Evolutionary conservation across 2,888 invertebrate species (phyloP), one percentile per base, ranked within the genome.

Genomic region (Clepsis dumicolana): DNA sequence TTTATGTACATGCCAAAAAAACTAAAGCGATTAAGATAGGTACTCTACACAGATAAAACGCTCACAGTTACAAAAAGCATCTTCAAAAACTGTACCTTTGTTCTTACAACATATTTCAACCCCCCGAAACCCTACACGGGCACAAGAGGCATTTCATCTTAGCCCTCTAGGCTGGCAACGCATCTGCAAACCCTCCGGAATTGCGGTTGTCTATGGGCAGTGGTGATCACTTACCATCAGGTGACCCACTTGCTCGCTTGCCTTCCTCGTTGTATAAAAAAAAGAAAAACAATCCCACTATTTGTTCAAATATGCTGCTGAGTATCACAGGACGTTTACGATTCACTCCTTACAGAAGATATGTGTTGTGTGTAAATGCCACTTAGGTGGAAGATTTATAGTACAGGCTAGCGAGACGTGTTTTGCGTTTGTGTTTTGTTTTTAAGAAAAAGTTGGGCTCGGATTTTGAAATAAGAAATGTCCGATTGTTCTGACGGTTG

Each of bases 311-410:
- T 73, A 65, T 57, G 74, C 67, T 75, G 72, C 68, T 74, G 74
- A 75, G 75, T 81, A 75, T 76, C 79, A 82, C 79, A 80, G 80
- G 90, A 91, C 89, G 77, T 92, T 92, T 91, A 92, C 91, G 92
- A 91, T 89, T 89, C 83, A 82, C 83, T 83, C 85, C 86, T 84
- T 82, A 80, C 86, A 78, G 80, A 78, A 80, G 79, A 86, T 88
- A 88, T 89, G 87, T 87, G 86, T 87, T 86, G 87, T 83, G 79
- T 87, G 88, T 91, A 92, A 91, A 91, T 84, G 92, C 90, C 91
- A 91, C 89, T 91, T 91, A 89, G 80, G 75, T 72, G 72, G 83
- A 78, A 88, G 91, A 92, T 92, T 91, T 92, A 92, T 86, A 75
- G 83, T 82, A 77, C 75, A 77, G 80, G 81, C 80, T 80, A 80